phyloP scores from a whole-genome alignment of 2,113 vertebrate genomes.

The Urocynchramus pylzowi region DNA sequence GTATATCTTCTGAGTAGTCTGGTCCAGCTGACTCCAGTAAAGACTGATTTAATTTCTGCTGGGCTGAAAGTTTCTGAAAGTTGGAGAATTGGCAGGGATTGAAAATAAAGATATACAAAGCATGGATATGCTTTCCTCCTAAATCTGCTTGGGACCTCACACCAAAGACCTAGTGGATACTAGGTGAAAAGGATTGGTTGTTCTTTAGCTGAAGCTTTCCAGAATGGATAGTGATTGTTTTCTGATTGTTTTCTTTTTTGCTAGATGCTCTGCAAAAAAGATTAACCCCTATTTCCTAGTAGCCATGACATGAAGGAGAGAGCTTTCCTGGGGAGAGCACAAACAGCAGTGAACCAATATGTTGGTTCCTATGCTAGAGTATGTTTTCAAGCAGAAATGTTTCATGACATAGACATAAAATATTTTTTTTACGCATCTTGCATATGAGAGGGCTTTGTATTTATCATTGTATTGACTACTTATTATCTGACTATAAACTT shows the following conservation, averaged over 20 bases:
- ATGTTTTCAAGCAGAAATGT: background rate
- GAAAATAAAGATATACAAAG: background rate
- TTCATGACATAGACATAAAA: background rate
- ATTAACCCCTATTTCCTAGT: background rate
- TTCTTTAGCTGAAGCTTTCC: background rate
- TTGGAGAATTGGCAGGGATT: background rate
- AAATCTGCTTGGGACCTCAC: background rate
- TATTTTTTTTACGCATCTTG: background rate
- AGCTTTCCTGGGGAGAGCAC: background rate
- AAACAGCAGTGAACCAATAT: background rate
- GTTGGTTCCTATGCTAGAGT: background rate
- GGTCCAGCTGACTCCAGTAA: background rate
- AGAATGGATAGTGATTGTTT: background rate
- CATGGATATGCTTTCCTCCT: background rate
- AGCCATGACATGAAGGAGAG: background rate
- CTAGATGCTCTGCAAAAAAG: background rate
- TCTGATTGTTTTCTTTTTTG: background rate
- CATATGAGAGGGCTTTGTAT: background rate
- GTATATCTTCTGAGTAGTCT: background rate
- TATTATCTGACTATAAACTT: background rate
- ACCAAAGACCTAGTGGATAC: too few relatives aligned
- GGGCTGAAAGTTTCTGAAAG: background rate
- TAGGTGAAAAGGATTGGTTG: background rate
- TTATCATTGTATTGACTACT: background rate
- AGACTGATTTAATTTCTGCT: background rate